Evolutionary conservation across 2,797 vertebrate genomes (phyloP).

Genomic region (Gallinago stenura): DNA sequence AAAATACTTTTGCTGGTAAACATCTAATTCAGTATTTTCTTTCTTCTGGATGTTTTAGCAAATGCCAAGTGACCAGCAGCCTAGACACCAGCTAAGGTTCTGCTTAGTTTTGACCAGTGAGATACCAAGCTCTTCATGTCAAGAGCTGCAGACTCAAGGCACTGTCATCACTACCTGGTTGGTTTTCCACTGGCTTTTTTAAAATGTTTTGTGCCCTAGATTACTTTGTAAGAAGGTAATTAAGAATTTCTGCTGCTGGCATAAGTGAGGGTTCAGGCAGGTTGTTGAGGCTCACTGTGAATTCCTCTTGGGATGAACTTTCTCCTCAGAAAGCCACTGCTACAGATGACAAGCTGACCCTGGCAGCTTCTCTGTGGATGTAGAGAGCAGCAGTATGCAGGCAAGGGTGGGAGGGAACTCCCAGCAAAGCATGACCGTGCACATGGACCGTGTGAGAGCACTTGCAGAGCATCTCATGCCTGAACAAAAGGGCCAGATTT

Average conservation of each 20-base stretch:
- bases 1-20: not conserved
- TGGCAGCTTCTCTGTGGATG: not conserved
- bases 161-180: not conserved
- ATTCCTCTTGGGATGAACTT: not conserved
- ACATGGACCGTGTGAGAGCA: fast-evolving
- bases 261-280: fast-evolving
- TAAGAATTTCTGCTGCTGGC: not conserved
- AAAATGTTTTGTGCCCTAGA: not conserved
- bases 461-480: fast-evolving
- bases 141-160: not conserved
- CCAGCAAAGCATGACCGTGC: fast-evolving
- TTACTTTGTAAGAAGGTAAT: not conserved
- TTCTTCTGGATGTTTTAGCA: not conserved
- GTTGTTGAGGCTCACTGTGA: not conserved
- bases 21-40: not conserved
- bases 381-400: not conserved
- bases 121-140: not conserved
- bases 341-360: fast-evolving
- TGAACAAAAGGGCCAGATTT: not conserved
- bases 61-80: not conserved
- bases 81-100: not conserved
- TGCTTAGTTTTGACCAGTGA: not conserved
- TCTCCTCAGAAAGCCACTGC: not conserved
- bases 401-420: not conserved
- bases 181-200: not conserved